These are phyloP conservation scores for Noturus placidus DNA, from an alignment of 2,113 vertebrate genomes.

Conservation along the genomic window DNA sequence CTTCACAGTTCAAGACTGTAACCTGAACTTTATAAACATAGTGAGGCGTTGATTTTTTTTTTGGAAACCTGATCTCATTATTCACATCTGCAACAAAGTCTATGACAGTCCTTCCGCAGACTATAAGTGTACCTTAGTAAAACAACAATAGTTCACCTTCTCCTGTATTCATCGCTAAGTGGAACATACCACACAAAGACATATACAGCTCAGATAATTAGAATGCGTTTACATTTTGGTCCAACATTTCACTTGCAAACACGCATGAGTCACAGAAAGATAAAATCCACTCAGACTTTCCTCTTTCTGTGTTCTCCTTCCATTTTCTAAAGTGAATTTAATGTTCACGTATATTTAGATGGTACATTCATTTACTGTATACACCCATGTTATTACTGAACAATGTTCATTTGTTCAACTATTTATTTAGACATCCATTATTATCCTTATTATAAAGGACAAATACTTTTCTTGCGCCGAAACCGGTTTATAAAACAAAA, in stretches of 20 bases:
- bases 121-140: not conserved
- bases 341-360: not conserved
- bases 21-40: not conserved
- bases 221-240: not conserved
- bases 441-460: not conserved
- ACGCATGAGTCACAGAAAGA: not conserved
- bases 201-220: not conserved
- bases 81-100: not conserved
- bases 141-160: not conserved
- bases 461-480: not conserved
- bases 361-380: not conserved
- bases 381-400: not conserved
- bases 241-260: conserved; percentile 17
- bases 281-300: not conserved
- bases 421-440: not conserved
- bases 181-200: not conserved
- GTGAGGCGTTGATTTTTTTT: not conserved
- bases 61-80: not conserved
- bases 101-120: not conserved
- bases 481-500: no score
- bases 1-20: not conserved
- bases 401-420: not conserved
- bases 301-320: not conserved
- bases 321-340: not conserved
- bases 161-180: not conserved